Conservation (phyloP, 1,140 invertebrate genomes). For the Chironomus striatipennis region DNA sequence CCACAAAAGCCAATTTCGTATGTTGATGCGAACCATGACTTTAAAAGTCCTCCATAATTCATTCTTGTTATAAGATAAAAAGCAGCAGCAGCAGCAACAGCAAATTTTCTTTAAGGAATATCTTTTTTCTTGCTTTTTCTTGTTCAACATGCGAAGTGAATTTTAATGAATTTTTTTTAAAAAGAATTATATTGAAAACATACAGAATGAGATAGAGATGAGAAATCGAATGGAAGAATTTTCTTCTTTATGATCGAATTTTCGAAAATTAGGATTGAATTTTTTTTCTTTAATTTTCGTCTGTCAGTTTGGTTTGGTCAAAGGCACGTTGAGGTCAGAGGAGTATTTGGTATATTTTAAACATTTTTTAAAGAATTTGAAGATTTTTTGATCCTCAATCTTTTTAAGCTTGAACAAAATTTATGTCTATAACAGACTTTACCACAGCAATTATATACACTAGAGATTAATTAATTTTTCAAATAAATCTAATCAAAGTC, state of each 20-base stretch:
- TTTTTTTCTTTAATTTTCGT: not conserved
- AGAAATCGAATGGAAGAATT: not conserved
- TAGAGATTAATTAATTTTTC: too few species aligned
- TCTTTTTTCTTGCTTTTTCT: too few species aligned
- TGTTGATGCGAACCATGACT: not conserved
- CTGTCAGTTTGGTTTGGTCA: not conserved
- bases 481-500: too few species aligned
- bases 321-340: not conserved
- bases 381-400: too few species aligned
- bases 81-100: not conserved
- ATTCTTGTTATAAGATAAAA: conserved; percentile 14
- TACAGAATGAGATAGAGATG: not conserved
- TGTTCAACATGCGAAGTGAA: not conserved
- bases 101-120: too few species aligned
- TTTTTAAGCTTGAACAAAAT: too few species aligned
- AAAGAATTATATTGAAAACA: not conserved
- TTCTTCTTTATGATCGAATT: not conserved
- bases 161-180: not conserved
- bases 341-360: too few species aligned
- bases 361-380: too few species aligned
- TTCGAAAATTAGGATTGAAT: conserved; percentile 2
- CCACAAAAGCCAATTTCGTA: not conserved
- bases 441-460: too few species aligned
- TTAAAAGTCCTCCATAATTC: conserved; percentile 1
- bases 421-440: too few species aligned